Evolutionary conservation across 2,888 invertebrate species (phyloP).

Genomic region (Deroplatys truncata): DNA sequence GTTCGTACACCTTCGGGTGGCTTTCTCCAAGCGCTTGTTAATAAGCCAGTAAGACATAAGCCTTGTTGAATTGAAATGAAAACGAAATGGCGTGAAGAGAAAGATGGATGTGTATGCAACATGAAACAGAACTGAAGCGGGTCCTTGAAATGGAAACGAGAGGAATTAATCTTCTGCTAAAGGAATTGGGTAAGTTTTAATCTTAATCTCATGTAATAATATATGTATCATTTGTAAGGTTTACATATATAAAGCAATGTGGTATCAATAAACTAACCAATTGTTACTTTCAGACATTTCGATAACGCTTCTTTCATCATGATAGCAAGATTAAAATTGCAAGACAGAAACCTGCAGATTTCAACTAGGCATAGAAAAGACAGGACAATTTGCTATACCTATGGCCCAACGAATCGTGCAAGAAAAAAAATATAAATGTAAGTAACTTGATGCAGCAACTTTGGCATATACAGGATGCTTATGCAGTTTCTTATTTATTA

Average conservation of each 20-base stretch:
- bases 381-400: not conserved
- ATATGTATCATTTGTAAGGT: not conserved
- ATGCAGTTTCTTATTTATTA: not conserved
- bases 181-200: not conserved
- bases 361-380: not conserved
- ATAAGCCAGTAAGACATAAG: too few relatives aligned
- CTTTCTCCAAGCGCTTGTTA: too few relatives aligned
- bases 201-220: not conserved
- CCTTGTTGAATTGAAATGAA: not conserved
- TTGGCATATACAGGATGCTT: not conserved
- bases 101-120: not conserved
- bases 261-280: not conserved
- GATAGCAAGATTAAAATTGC: not conserved
- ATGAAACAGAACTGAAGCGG: not conserved
- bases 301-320: not conserved
- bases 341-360: not conserved
- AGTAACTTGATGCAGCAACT: not conserved
- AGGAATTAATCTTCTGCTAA: not conserved
- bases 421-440: conserved; percentile 1
- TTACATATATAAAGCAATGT: too few relatives aligned
- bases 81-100: not conserved
- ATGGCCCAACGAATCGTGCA: conserved; percentile 6
- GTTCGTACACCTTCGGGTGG: too few relatives aligned
- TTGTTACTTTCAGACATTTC: not conserved
- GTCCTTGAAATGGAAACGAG: not conserved